Evolutionary conservation across 1,140 invertebrate species (phyloP).

Genomic region (Pseudomyrmex concolor): DNA sequence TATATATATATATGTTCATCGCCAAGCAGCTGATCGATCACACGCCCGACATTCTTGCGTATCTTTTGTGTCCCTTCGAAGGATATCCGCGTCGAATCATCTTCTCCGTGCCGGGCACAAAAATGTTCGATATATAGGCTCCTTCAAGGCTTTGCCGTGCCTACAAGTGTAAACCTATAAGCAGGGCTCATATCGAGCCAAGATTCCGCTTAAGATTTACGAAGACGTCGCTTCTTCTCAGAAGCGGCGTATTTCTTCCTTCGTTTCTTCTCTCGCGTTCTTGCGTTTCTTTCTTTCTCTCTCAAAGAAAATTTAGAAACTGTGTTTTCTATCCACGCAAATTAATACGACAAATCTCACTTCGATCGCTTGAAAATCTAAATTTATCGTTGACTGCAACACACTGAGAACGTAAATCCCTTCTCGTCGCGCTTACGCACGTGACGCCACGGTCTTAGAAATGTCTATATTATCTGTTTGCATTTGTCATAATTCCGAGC

Average conservation of each 20-base stretch:
- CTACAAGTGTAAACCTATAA: constrained; percentile 75
- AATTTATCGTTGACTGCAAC: constrained; percentile 70
- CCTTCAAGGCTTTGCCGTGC: constrained; percentile 7
- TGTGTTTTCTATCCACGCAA: constrained; percentile 68
- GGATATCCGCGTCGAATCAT: constrained; percentile 51
- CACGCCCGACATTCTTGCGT: constrained; percentile 30
- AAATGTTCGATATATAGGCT: constrained; percentile 28
- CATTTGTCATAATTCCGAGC: constrained; percentile 9
- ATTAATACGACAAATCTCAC: constrained; percentile 79
- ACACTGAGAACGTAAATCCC: constrained; percentile 61
- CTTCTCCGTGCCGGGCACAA: constrained; percentile 6
- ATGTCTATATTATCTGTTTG: constrained; percentile 45
- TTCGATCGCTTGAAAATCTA: constrained; percentile 73
- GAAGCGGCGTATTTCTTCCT: constrained; percentile 37
- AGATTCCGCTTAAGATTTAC: constrained; percentile 78
- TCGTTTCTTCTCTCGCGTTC: neutral
- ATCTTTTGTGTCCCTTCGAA: constrained; percentile 41
- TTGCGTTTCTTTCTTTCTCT: neutral
- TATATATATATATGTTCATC: neutral
- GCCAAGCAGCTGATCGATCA: constrained; percentile 63
- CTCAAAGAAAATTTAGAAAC: neutral
- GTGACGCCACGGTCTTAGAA: constrained; percentile 56
- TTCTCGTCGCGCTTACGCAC: constrained; percentile 58
- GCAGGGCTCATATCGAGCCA: constrained; percentile 74
- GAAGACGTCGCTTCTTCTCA: constrained; percentile 63